These are phyloP conservation scores for Gallinago stenura DNA, from an alignment of 2,797 vertebrate species.

Conservation along the genomic window DNA sequence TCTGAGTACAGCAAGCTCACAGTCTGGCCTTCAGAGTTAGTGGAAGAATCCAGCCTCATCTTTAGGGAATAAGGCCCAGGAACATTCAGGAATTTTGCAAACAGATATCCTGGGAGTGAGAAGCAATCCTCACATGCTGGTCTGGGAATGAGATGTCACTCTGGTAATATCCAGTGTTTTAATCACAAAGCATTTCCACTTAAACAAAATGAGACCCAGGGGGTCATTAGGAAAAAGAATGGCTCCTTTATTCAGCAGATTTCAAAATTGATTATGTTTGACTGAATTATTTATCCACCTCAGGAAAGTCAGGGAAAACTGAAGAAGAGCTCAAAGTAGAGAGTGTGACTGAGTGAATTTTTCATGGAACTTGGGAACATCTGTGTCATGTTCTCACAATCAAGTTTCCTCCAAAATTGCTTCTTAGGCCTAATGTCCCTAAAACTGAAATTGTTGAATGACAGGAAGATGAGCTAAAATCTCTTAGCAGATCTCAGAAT, in stretches of 20 bases:
- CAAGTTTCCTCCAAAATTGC: not conserved
- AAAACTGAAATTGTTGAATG: not conserved
- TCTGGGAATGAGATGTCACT: not conserved
- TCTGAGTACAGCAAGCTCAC: not conserved
- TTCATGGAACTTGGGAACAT: not conserved
- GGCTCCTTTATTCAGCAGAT: not conserved
- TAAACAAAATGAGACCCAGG: not conserved
- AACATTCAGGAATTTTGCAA: not conserved
- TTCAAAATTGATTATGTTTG: slow-evolving; percentile 1
- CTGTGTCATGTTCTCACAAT: not conserved
- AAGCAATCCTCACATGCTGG: not conserved
- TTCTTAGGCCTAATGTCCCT: not conserved
- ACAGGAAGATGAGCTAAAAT: not conserved
- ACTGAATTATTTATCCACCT: slow-evolving; percentile 16
- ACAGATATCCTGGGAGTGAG: not conserved
- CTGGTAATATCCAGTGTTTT: not conserved
- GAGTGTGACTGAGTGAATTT: not conserved
- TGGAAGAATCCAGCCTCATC: not conserved
- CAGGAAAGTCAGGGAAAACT: not conserved
- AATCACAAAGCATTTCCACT: slow-evolving; percentile 6
- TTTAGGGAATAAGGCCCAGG: not conserved
- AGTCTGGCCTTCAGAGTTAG: not conserved
- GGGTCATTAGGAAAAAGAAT: not conserved
- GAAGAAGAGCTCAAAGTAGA: not conserved
- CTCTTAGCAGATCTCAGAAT: not conserved